phyloP scores from a whole-genome alignment of 2,113 vertebrate species.

The Platycercus adscitus region DNA sequence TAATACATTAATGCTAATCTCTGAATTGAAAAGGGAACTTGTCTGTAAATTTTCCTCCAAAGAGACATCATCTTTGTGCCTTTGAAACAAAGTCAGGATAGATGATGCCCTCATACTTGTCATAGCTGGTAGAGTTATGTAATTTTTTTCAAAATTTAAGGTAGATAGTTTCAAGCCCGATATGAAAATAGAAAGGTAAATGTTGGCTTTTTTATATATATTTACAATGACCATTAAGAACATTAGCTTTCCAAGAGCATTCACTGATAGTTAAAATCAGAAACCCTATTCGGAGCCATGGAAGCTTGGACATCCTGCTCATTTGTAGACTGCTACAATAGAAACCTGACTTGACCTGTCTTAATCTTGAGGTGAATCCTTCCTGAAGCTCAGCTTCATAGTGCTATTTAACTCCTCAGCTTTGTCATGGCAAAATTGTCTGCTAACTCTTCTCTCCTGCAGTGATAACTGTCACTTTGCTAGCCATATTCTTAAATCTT shows the following conservation, averaged over 20 bases:
- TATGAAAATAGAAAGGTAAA: background rate
- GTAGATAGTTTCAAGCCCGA: background rate
- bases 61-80: background rate
- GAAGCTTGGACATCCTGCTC: background rate
- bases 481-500: background rate
- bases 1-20: background rate
- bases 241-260: background rate
- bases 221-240: background rate
- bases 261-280: background rate
- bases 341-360: background rate
- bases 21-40: background rate
- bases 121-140: background rate
- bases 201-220: background rate
- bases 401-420: background rate
- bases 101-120: background rate
- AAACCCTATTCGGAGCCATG: background rate
- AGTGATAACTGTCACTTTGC: background rate
- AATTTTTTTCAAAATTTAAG: background rate
- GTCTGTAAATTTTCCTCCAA: background rate
- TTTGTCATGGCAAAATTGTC: background rate
- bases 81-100: background rate
- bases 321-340: background rate
- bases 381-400: background rate
- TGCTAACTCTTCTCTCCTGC: background rate
- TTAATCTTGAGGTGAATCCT: background rate